phyloP scores from a whole-genome alignment of 1,140 invertebrate species.

The Megalonaias nervosa region DNA sequence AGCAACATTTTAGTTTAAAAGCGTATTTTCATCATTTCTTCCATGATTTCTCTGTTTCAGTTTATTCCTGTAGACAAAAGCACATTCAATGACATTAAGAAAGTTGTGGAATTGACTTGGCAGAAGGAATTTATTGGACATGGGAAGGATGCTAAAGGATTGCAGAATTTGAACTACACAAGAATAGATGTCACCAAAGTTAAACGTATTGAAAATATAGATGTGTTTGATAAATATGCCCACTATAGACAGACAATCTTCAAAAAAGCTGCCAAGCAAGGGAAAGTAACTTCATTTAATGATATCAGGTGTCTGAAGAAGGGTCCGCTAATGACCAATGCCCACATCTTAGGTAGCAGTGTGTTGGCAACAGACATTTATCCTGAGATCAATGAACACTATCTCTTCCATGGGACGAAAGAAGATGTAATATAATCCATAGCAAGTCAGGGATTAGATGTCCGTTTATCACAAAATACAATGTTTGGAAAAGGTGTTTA shows the following conservation, averaged over 20 bases:
- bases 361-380: slow-evolving; percentile 31
- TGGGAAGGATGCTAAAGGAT: slow-evolving; percentile 46
- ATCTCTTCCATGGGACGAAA: slow-evolving; percentile 61
- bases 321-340: slow-evolving; percentile 36
- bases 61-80: slow-evolving; percentile 25
- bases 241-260: slow-evolving; percentile 45
- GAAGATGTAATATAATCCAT: slow-evolving; percentile 38
- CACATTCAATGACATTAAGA: slow-evolving; percentile 37
- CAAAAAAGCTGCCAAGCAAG: slow-evolving; percentile 28
- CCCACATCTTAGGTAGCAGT: slow-evolving; percentile 6
- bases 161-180: slow-evolving; percentile 34
- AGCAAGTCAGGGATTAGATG: slow-evolving; percentile 45
- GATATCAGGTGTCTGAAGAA: slow-evolving; percentile 21
- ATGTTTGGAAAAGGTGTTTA: slow-evolving; percentile 62
- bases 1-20: too few relatives aligned
- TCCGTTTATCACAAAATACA: slow-evolving; percentile 37
- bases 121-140: slow-evolving; percentile 36
- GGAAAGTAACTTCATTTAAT: slow-evolving; percentile 16
- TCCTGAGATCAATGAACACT: slow-evolving; percentile 60
- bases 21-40: too few relatives aligned
- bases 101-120: slow-evolving; percentile 48
- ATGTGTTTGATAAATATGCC: slow-evolving; percentile 49
- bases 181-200: slow-evolving; percentile 44
- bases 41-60: slow-evolving; percentile 2
- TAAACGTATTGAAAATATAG: slow-evolving; percentile 51